Base-by-base conservation (phyloP, 2,797 vertebrate genomes). In the Hydrocynus forskahlii region DNA sequence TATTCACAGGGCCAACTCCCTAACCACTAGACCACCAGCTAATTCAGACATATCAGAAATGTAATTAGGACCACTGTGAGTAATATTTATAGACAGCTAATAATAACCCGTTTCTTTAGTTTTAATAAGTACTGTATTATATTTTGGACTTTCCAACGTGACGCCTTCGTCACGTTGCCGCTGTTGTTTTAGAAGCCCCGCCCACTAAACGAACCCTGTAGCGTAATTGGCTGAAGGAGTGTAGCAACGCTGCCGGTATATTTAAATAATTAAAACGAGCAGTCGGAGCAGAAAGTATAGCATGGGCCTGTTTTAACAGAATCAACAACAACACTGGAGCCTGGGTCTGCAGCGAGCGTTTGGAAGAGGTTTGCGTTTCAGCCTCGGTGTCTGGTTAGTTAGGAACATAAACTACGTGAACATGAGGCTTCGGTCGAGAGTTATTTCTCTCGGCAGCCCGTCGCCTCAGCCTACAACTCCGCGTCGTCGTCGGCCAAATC, bases 401-500 rank as follows among this genome's bases (percentile, higher is more conserved):
- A 38, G 21, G 35, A 43, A 0, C 9, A 7, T 23, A n/a, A 0
- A 1, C 5, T 54, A 4, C 10, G 1, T 12, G 55, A 86, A 80
- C 59, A 95, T 95, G 94, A 93, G 89, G 87, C 92, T 95, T 1
- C 84, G 94, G 50, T 93, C 94, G 82, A 87, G 89, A 0, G 91
- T 69, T 5, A 50, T 90, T 2, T 1, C 75, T 0, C 1, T 75
- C 1, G 70, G 67, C 19, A 6, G 66, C 25, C 88, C 88, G 75
- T 86, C 87, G 3, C 86, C 88, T 55, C 76, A 76, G 21, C 57
- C 4, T 19, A 85, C 21, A 19, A 85, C 82, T 16, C 85, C 72
- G 68, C 82, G 40, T 12, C 83, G 64, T 5, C 76, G 64, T 19
- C 50, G 87, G 78, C 80, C 54, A 85, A 35, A 55, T 43, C 7